Conservation (phyloP, 2,113 vertebrate species). For the Proterorhinus semilunaris region DNA sequence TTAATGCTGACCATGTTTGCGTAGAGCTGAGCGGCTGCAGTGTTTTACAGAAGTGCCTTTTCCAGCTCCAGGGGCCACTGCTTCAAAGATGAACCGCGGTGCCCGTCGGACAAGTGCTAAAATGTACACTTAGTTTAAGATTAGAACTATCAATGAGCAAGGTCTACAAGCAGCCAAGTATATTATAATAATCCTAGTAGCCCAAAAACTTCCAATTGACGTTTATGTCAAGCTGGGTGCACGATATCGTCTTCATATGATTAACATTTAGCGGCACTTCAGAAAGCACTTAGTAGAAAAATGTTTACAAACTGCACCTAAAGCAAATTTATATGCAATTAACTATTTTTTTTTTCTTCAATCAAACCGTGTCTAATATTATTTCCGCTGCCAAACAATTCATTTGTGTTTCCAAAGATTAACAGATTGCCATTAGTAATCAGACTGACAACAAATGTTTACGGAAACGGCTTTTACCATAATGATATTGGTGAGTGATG, state of each 20-base stretch:
- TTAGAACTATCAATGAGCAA: background rate
- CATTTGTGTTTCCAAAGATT: background rate
- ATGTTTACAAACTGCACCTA: background rate
- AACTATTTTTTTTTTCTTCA: background rate
- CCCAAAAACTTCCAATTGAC: background rate
- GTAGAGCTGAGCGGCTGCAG: conserved; percentile 43
- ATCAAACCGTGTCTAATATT: too few relatives aligned
- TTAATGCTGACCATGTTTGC: conserved; percentile 79
- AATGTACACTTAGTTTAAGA: background rate
- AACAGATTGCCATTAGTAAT: background rate
- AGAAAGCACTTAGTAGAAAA: background rate
- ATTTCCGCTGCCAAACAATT: background rate
- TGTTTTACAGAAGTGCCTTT: conserved; percentile 67
- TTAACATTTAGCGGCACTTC: background rate
- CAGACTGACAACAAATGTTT: background rate
- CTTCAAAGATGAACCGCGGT: conserved; percentile 26
- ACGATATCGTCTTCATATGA: background rate
- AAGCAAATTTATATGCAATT: background rate
- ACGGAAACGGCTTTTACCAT: too few relatives aligned
- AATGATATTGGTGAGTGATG: too few relatives aligned
- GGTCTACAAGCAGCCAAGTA: background rate
- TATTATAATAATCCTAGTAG: background rate
- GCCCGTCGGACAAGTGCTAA: conserved; percentile 38
- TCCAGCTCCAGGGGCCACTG: background rate
- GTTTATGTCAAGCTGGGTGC: background rate